These are phyloP conservation scores for Boleophthalmus pectinirostris DNA, from an alignment of 2,113 vertebrate species.

Conservation along the genomic window DNA sequence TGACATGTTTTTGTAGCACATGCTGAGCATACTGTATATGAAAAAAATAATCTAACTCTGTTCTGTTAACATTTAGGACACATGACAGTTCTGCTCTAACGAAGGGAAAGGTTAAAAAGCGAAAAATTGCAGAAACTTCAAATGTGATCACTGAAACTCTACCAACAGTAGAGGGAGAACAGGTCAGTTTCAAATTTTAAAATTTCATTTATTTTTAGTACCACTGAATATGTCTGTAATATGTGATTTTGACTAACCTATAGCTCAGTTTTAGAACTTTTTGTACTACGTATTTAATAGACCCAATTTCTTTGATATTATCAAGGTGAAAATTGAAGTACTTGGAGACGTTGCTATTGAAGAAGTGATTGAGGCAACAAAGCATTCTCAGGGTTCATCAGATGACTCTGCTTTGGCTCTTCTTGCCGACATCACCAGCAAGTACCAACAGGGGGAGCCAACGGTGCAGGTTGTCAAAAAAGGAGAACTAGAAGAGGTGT, in stretches of 20 bases:
- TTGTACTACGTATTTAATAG: not conserved
- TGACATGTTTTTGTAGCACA: not conserved
- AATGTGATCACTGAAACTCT: conserved; percentile 91
- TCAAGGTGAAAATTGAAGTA: conserved; percentile 87
- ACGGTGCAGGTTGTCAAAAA: conserved; percentile 67
- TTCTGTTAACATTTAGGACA: conserved; percentile 69
- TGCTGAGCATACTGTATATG: not conserved
- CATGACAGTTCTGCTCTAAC: conserved; percentile 76
- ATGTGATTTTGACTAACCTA: not conserved
- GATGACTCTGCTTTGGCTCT: conserved; percentile 94
- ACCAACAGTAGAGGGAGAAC: conserved; percentile 81
- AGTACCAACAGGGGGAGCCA: conserved; percentile 89
- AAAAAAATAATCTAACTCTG: not conserved
- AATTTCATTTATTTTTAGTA: not conserved
- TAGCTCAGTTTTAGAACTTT: not conserved
- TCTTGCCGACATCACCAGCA: conserved; percentile 97
- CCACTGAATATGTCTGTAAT: not conserved
- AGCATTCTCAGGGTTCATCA: conserved; percentile 82
- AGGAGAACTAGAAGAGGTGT: conserved; percentile 53
- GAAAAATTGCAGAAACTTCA: conserved; percentile 90
- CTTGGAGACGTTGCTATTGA: conserved; percentile 84
- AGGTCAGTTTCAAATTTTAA: conserved; percentile 57
- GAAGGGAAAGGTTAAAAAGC: conserved; percentile 83
- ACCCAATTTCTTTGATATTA: not conserved
- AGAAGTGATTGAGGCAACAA: conserved; percentile 84